A percentile compares a stretch with the other conserved stretches of the same genome.
Evolutionary conservation across 2,888 invertebrate genomes (phyloP).

Genomic region (Terebella lapidaria): DNA sequence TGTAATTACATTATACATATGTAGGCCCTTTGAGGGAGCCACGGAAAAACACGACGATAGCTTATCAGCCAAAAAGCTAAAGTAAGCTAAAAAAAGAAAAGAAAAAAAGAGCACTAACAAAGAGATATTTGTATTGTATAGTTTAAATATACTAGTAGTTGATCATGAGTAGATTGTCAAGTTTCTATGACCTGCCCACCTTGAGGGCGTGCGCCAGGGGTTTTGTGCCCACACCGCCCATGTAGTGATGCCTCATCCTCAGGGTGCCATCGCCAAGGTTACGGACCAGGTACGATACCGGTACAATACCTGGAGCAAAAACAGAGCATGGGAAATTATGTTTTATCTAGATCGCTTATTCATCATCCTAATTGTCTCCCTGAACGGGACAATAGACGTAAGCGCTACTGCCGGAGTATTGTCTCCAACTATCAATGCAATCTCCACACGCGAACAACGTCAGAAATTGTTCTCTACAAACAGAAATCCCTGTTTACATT

Average conservation of each 20-base stretch:
- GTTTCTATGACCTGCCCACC: constrained; percentile 24
- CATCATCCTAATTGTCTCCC: no score
- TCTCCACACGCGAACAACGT: no score
- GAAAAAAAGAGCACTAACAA: background rate
- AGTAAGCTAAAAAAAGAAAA: background rate
- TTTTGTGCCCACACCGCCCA: constrained; percentile 39
- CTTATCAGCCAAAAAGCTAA: background rate
- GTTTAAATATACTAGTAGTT: background rate
- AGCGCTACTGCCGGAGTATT: background rate
- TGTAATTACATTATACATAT: no score
- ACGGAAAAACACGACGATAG: no score
- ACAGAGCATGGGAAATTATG: background rate
- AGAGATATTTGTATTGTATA: background rate
- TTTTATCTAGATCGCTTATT: no score
- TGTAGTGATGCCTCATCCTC: constrained; percentile 44
- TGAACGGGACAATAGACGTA: no score
- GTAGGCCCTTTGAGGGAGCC: no score
- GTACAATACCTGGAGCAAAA: constrained; percentile 26
- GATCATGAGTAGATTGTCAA: background rate
- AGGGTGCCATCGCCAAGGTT: constrained; percentile 41
- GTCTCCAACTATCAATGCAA: no score
- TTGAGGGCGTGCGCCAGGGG: constrained; percentile 45
- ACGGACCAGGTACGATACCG: constrained; percentile 37
- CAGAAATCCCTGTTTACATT: no score
- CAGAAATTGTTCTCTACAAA: no score